A percentile compares a stretch with the other conserved stretches of the same genome.
Evolutionary conservation across 2,113 vertebrate species (phyloP).

Genomic region (Entelurus aequoreus): DNA sequence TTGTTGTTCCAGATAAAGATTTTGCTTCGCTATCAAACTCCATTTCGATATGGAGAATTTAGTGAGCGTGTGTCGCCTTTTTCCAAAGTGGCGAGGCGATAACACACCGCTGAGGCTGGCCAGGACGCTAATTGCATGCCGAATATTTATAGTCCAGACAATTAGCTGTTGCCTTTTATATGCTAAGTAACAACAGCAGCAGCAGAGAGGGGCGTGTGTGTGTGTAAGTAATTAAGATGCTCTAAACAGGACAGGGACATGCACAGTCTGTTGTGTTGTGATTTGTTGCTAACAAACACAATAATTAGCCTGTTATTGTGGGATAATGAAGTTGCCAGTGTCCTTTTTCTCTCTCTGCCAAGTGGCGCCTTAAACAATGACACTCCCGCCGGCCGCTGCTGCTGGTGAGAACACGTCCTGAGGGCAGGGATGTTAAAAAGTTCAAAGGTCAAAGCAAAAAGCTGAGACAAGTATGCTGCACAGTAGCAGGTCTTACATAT

Average conservation of each 20-base stretch:
- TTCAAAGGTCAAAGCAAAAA: slow-evolving; percentile 54
- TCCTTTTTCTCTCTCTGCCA: slow-evolving; percentile 70
- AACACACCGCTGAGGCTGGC: slow-evolving; percentile 74
- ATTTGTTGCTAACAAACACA: slow-evolving; percentile 82
- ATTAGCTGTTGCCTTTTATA: slow-evolving; percentile 81
- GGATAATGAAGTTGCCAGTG: slow-evolving; percentile 80
- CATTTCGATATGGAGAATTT: slow-evolving; percentile 76
- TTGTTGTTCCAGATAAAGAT: slow-evolving; percentile 73
- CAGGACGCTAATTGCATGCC: slow-evolving; percentile 77
- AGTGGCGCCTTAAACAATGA: slow-evolving; percentile 70
- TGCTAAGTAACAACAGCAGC: slow-evolving; percentile 79
- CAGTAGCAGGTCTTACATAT: too few species aligned
- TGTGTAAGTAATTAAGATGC: slow-evolving; percentile 78
- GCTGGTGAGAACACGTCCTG: slow-evolving; percentile 26
- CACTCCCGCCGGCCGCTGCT: slow-evolving; percentile 31
- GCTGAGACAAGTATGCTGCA: neutral
- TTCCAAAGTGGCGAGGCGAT: slow-evolving; percentile 74
- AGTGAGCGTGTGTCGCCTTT: slow-evolving; percentile 60
- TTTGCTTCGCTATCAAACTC: slow-evolving; percentile 70
- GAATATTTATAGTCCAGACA: slow-evolving; percentile 83
- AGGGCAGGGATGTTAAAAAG: slow-evolving; percentile 33
- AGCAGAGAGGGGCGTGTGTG: slow-evolving; percentile 50
- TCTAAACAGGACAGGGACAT: slow-evolving; percentile 81
- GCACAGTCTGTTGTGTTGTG: slow-evolving; percentile 79
- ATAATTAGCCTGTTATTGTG: slow-evolving; percentile 81